Evolutionary conservation across 2,797 vertebrate genomes (phyloP).

Genomic region (Aselliscus stoliczkanus): DNA sequence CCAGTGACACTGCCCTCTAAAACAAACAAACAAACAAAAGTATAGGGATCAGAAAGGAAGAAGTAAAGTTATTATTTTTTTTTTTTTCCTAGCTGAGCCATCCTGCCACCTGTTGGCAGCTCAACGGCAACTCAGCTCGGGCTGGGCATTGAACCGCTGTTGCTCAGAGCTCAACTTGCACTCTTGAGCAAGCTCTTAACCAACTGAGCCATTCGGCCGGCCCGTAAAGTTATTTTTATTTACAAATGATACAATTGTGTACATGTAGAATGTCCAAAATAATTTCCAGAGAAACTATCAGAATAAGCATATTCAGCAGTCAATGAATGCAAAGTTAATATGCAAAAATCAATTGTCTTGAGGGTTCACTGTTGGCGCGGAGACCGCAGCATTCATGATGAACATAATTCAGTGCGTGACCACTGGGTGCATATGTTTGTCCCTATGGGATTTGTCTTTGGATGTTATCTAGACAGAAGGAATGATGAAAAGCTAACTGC

Average conservation of each 20-base stretch:
- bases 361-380: no score
- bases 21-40: no score
- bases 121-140: no score
- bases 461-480: slow-evolving; percentile 88
- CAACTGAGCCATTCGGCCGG: no score
- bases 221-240: neutral
- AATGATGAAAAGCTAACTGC: slow-evolving; percentile 87
- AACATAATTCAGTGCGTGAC: slow-evolving; percentile 85
- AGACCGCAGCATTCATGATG: slow-evolving; percentile 88
- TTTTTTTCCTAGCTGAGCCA: no score
- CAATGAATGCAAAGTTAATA: neutral
- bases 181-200: no score
- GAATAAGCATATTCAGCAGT: neutral
- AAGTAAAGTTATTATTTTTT: neutral
- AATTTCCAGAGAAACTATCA: neutral
- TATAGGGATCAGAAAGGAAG: neutral
- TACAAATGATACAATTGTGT: neutral
- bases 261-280: neutral
- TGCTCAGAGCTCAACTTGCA: no score
- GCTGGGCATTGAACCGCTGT: no score
- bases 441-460: slow-evolving; percentile 90
- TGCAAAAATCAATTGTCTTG: neutral
- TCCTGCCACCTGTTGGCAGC: no score
- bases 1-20: no score
- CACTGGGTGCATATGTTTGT: slow-evolving; percentile 89